Conservation (phyloP, 92 coral and sea anemone genomes). For the Zoanthus gigantus region DNA sequence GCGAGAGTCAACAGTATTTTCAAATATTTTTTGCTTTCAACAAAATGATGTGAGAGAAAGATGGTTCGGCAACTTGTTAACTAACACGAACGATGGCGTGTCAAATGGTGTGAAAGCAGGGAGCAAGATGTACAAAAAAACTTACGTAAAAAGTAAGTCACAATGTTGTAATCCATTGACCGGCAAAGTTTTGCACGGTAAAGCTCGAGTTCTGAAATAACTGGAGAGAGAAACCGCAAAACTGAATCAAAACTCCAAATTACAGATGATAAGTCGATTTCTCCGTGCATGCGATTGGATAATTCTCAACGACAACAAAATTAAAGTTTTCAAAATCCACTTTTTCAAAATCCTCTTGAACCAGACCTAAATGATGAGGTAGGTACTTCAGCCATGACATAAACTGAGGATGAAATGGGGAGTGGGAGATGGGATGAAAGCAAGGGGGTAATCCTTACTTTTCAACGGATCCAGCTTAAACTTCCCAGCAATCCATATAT, state of each 20-base stretch:
- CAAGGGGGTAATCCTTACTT: no score
- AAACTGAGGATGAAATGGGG: no score
- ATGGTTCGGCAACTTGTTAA: background rate
- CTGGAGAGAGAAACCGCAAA: conserved; percentile 44
- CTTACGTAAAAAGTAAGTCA: conserved; percentile 41
- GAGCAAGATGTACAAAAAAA: conserved; percentile 46
- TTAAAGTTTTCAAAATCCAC: no score
- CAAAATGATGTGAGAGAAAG: background rate
- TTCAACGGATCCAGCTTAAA: no score
- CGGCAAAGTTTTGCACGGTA: conserved; percentile 49
- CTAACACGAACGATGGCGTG: conserved; percentile 9
- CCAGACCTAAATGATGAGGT: no score
- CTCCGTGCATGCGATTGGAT: conserved; percentile 25
- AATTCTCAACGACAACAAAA: background rate
- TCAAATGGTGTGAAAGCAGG: conserved; percentile 7
- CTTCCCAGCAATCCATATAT: no score
- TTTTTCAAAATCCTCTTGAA: no score
- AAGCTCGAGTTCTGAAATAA: conserved; percentile 47
- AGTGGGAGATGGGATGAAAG: no score
- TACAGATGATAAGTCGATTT: background rate
- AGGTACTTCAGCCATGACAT: no score
- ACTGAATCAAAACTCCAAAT: conserved; percentile 27
- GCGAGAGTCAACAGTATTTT: no score
- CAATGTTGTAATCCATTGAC: conserved; percentile 35
- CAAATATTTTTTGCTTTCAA: background rate